phyloP scores from a whole-genome alignment of 2,113 vertebrate species.

The Xerus inauris region DNA sequence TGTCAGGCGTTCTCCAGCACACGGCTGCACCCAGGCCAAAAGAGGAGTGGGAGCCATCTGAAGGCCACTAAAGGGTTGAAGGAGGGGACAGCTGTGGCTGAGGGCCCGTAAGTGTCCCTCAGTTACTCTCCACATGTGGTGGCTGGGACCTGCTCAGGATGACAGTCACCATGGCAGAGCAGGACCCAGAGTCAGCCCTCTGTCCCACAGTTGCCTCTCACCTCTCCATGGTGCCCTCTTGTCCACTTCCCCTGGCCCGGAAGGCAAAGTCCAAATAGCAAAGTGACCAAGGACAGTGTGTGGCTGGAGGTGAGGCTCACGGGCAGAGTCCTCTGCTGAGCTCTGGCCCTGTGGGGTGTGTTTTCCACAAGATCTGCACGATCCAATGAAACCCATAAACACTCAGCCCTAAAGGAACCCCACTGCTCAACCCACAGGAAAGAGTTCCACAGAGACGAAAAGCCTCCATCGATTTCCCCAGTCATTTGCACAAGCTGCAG shows the following conservation, averaged over 20 bases:
- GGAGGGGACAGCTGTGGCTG: too few species aligned
- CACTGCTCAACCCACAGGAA: too few species aligned
- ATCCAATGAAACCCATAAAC: not conserved
- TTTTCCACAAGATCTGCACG: not conserved
- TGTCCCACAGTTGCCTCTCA: accelerated
- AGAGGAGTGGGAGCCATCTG: accelerated
- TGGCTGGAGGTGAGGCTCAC: accelerated
- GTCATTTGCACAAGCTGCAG: not conserved
- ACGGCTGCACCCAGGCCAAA: accelerated
- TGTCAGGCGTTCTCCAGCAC: accelerated
- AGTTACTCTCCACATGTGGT: accelerated
- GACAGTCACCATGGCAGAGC: accelerated
- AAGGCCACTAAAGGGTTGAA: accelerated
- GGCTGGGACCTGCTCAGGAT: not conserved
- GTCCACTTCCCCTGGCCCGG: not conserved
- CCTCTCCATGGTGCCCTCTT: accelerated
- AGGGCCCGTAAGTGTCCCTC: not conserved
- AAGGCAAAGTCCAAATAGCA: accelerated
- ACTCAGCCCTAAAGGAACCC: not conserved
- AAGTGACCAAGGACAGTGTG: accelerated
- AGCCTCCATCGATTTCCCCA: not conserved
- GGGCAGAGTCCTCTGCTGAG: accelerated
- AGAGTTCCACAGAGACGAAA: not conserved
- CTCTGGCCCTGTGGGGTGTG: not conserved
- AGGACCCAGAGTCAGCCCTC: too few species aligned